Percentiles rank a stretch among this genome's conserved stretches.
phyloP scores from a whole-genome alignment of 2,113 vertebrate genomes.

The Burhinus bistriatus region DNA sequence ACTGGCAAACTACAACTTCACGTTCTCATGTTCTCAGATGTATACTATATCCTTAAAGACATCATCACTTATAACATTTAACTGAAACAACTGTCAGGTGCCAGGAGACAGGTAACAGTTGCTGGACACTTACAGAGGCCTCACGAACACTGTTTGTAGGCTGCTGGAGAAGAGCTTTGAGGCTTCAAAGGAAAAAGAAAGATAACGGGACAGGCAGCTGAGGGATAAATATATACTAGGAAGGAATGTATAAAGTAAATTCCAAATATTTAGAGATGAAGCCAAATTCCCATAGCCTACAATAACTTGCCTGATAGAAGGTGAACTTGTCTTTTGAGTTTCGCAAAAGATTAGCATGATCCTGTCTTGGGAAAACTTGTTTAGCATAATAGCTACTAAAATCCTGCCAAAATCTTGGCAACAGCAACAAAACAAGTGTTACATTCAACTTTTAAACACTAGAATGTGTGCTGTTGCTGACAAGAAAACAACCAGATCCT shows the following conservation, averaged over 20 bases:
- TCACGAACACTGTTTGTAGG: not conserved
- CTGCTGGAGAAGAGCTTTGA: not conserved
- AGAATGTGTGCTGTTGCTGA: not conserved
- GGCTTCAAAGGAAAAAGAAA: conserved; percentile 16
- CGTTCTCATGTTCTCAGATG: not conserved
- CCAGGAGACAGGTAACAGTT: not conserved
- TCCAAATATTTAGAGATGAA: conserved; percentile 2
- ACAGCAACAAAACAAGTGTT: conserved; percentile 5
- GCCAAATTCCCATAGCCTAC: not conserved
- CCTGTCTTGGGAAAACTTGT: not conserved
- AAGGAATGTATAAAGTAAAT: not conserved
- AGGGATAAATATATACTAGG: not conserved
- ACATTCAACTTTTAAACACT: conserved; percentile 13
- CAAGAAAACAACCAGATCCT: conserved; percentile 47
- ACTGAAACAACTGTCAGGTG: not conserved
- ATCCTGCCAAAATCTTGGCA: not conserved
- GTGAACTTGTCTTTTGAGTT: not conserved
- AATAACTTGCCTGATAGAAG: not conserved
- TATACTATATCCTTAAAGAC: not conserved
- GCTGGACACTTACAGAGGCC: not conserved
- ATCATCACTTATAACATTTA: not conserved
- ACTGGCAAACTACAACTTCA: not conserved
- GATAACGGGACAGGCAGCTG: not conserved
- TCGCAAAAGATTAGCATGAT: not conserved
- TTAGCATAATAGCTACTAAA: not conserved